Percentiles rank a stretch among this genome's conserved stretches.
phyloP scores from a whole-genome alignment of 2,797 vertebrate species.

The Streptopelia turtur region DNA sequence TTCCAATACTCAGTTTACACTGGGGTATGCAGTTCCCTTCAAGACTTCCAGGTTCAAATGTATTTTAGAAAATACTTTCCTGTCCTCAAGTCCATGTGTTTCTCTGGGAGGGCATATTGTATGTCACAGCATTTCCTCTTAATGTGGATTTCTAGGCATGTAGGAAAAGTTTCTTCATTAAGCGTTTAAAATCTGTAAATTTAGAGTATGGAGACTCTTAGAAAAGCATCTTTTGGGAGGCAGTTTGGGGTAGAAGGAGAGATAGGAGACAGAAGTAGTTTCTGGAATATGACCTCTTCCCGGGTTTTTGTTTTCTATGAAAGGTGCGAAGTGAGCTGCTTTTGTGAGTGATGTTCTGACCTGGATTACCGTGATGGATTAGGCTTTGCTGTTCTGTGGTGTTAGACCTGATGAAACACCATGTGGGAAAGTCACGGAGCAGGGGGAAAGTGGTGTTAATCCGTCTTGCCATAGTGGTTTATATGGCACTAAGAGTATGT shows the following conservation, averaged over 20 bases:
- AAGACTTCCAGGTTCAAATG: not conserved
- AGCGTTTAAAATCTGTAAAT: not conserved
- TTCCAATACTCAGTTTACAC: not conserved
- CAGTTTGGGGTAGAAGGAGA: not conserved
- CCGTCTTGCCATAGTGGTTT: constrained; percentile 25
- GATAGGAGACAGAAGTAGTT: not conserved
- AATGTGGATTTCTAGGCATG: not conserved
- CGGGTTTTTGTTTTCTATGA: constrained; percentile 4
- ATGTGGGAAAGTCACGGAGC: constrained; percentile 43
- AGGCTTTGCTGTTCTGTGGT: constrained; percentile 40
- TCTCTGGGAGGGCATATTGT: not conserved
- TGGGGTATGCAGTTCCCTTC: not conserved
- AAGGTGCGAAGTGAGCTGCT: not conserved
- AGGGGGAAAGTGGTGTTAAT: constrained; percentile 65
- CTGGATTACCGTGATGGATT: constrained; percentile 46
- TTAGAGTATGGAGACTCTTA: not conserved
- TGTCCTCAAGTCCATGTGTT: not conserved
- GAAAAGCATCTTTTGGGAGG: not conserved
- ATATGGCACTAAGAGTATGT: constrained; percentile 17
- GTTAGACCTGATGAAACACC: constrained; percentile 47
- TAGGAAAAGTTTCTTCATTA: not conserved
- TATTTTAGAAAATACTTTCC: not conserved
- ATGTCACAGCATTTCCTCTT: not conserved
- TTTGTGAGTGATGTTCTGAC: not conserved
- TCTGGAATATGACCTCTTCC: not conserved